Evolutionary conservation across 1,140 invertebrate species (phyloP).

Genomic region (Onthophagus taurus): DNA sequence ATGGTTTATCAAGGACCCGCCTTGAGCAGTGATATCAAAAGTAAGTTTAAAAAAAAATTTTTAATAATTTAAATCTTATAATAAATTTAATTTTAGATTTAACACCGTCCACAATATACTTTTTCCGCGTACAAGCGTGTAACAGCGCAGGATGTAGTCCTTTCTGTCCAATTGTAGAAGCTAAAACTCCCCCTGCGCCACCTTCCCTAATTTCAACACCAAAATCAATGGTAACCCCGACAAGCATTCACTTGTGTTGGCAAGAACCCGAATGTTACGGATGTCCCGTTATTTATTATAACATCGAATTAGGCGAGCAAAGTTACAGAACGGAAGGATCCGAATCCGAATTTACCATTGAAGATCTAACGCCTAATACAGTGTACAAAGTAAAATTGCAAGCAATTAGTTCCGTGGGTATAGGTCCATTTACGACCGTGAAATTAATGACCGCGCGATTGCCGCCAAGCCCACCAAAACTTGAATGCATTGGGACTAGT

Average conservation of each 20-base stretch:
- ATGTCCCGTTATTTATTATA: constrained; percentile 61
- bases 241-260: constrained; percentile 60
- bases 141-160: constrained; percentile 67
- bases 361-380: constrained; percentile 45
- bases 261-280: constrained; percentile 61
- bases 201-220: constrained; percentile 57
- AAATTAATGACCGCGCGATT: constrained; percentile 62
- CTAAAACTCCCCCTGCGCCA: constrained; percentile 59
- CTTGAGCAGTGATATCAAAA: constrained; percentile 54
- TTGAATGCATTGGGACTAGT: constrained; percentile 59
- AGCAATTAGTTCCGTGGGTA: constrained; percentile 73
- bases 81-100: constrained; percentile 38
- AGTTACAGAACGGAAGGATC: constrained; percentile 47
- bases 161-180: constrained; percentile 55
- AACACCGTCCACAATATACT: constrained; percentile 65
- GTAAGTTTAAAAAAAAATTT: constrained; percentile 5
- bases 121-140: constrained; percentile 65
- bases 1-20: constrained; percentile 49
- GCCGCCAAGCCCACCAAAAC: constrained; percentile 63
- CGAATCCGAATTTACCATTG: constrained; percentile 42
- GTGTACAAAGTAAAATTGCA: constrained; percentile 64
- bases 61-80: neutral
- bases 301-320: constrained; percentile 57
- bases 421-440: constrained; percentile 65
- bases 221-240: constrained; percentile 52